Evolutionary conservation across 2,113 vertebrate genomes (phyloP).

Genomic region (Dermatemys mawii): DNA sequence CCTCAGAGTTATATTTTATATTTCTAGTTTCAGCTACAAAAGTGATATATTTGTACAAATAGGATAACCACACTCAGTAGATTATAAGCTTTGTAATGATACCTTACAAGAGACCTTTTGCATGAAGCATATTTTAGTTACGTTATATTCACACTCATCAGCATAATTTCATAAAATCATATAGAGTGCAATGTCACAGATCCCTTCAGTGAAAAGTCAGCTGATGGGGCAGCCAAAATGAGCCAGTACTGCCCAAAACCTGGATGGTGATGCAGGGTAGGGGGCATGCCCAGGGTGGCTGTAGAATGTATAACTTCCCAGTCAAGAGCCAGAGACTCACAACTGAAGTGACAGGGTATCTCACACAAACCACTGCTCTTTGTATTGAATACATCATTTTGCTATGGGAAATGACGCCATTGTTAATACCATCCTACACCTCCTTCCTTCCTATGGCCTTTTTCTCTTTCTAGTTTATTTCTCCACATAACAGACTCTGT

Average conservation of each 20-base stretch:
- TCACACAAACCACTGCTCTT: conserved; percentile 5
- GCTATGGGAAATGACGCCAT: conserved; percentile 60
- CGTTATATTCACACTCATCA: too few relatives aligned
- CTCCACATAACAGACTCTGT: conserved; percentile 14
- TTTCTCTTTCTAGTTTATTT: conserved; percentile 5
- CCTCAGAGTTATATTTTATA: too few relatives aligned
- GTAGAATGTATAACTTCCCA: conserved; percentile 12
- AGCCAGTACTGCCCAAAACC: conserved; percentile 20
- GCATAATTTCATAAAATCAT: too few relatives aligned
- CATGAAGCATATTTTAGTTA: too few relatives aligned
- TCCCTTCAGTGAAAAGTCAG: background rate
- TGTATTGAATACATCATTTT: background rate
- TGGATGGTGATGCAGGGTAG: background rate
- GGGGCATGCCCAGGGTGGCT: background rate
- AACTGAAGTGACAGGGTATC: conserved; percentile 55
- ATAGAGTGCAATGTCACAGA: too few relatives aligned
- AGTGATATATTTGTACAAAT: too few relatives aligned
- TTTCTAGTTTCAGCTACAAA: too few relatives aligned
- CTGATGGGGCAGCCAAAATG: conserved; percentile 21
- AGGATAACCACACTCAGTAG: too few relatives aligned
- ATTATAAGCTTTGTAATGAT: too few relatives aligned
- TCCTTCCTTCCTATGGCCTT: background rate
- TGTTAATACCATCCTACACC: conserved; percentile 30
- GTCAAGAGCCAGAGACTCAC: background rate
- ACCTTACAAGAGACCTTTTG: too few relatives aligned